Percentiles rank a stretch among this genome's conserved stretches.
These are phyloP conservation scores for Bombus turneri DNA, from an alignment of 1,140 invertebrate species.

Conservation along the genomic window DNA sequence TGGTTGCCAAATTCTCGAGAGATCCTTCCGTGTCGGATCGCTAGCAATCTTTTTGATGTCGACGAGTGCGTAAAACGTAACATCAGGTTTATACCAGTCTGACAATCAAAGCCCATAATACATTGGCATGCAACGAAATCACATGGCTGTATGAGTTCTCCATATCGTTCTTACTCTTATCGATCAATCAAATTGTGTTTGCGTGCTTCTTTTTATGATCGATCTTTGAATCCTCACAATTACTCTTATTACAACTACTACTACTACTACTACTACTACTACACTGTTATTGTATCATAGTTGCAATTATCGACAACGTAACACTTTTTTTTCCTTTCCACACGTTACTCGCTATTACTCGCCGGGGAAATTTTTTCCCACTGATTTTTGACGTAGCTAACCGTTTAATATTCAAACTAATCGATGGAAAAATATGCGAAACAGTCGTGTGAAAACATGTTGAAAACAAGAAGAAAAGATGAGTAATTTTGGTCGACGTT, in stretches of 20 bases:
- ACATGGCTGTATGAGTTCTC: constrained; percentile 50
- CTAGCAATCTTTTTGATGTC: no score
- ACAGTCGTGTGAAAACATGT: no score
- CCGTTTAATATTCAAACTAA: background rate
- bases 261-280: background rate
- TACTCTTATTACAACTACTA: background rate
- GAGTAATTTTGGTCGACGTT: background rate
- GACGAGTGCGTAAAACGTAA: no score
- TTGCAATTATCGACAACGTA: constrained; percentile 3
- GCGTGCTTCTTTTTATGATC: background rate
- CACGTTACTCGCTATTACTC: background rate
- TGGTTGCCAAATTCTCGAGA: constrained; percentile 2
- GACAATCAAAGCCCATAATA: constrained; percentile 31
- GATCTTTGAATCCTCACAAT: background rate
- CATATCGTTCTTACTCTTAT: constrained; percentile 31
- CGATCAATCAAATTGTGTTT: background rate
- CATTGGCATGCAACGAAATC: constrained; percentile 35
- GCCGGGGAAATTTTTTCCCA: background rate
- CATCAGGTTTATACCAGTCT: no score
- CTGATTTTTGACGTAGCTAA: constrained; percentile 1
- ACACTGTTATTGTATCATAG: background rate
- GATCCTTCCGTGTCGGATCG: background rate
- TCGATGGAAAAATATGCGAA: constrained; percentile 5
- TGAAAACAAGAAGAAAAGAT: background rate
- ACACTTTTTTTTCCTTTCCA: background rate